Percentiles rank a stretch among this genome's conserved stretches.
These are phyloP conservation scores for Megaustenia siamemsis DNA, from an alignment of 2,888 invertebrate species.

Conservation along the genomic window DNA sequence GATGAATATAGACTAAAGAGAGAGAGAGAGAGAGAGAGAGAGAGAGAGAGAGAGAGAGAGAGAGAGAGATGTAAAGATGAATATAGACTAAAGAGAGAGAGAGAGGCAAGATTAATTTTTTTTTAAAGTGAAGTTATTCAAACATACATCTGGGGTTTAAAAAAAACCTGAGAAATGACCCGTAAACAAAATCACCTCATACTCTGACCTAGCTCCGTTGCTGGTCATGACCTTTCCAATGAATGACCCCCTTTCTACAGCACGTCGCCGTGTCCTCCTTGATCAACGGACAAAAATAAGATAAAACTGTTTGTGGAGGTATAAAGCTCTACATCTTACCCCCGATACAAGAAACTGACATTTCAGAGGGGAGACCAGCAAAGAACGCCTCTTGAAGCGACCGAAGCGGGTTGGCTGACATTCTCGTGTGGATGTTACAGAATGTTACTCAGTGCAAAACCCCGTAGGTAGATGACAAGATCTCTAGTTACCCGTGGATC, in stretches of 20 bases:
- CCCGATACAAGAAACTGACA: background rate
- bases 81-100: no score
- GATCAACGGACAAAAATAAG: background rate
- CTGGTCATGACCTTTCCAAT: background rate
- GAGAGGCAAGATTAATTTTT: no score
- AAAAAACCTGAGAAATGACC: no score
- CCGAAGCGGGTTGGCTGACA: background rate
- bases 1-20: no score
- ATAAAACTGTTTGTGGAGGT: background rate
- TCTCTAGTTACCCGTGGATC: background rate
- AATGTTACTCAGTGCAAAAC: constrained; percentile 27
- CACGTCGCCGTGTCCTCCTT: background rate
- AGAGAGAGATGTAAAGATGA: no score
- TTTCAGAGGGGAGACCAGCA: background rate
- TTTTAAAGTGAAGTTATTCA: no score
- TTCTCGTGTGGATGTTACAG: background rate
- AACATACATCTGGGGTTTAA: no score
- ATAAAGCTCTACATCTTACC: background rate
- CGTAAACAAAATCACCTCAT: no score
- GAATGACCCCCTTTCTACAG: background rate
- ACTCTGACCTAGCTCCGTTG: background rate
- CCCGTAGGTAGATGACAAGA: constrained; percentile 29
- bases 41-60: no score
- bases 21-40: no score
- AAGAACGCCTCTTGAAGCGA: background rate